Conservation (phyloP, 2,797 vertebrate genomes). For the Halcyon leucocephala region DNA sequence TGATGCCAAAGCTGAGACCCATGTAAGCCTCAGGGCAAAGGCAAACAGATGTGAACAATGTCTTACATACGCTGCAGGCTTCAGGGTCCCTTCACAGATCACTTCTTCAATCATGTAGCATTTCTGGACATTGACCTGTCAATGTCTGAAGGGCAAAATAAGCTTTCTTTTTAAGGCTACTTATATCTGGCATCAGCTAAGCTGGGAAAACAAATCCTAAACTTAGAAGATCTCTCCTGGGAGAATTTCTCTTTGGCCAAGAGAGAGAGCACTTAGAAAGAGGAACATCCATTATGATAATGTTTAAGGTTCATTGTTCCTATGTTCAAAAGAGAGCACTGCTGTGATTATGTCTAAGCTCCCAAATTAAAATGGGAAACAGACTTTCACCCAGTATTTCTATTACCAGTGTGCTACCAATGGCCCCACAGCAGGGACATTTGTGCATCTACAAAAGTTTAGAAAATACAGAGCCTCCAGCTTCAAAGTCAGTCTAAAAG, state of each 20-base stretch:
- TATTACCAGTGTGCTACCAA: background rate
- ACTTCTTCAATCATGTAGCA: background rate
- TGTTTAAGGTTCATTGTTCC: background rate
- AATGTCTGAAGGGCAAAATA: background rate
- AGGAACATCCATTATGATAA: background rate
- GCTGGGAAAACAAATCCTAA: background rate
- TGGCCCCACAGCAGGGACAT: background rate
- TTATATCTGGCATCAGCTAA: background rate
- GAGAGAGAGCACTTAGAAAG: background rate
- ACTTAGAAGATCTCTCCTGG: background rate
- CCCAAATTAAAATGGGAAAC: background rate
- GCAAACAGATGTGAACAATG: background rate
- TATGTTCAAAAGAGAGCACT: background rate
- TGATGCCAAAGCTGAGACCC: background rate
- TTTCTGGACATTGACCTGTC: background rate
- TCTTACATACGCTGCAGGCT: background rate
- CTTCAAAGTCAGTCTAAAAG: background rate
- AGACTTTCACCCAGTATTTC: background rate
- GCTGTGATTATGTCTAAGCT: background rate
- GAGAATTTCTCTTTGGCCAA: background rate
- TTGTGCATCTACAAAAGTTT: background rate
- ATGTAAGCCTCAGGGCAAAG: background rate
- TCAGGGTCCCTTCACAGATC: background rate
- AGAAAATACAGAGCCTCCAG: background rate
- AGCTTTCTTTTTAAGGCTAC: background rate